Percentiles rank a stretch among this genome's conserved stretches.
Evolutionary conservation across 2,797 vertebrate species (phyloP).

Genomic region (Manis javanica): DNA sequence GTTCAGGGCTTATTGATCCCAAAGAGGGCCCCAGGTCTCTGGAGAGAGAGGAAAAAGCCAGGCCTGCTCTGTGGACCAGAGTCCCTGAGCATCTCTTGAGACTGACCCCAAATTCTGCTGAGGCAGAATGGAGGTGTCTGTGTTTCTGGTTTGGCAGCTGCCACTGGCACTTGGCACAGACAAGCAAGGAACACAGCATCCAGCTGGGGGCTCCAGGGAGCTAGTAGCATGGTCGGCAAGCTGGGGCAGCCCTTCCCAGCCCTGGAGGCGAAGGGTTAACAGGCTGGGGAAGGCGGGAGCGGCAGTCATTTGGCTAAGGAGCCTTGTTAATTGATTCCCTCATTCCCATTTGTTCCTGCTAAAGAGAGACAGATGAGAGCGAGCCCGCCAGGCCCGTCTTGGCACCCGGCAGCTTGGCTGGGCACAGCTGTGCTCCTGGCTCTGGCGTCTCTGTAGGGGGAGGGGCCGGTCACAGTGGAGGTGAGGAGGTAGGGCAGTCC

Average conservation of each 20-base stretch:
- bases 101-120: background rate
- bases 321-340: conserved; percentile 91
- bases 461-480: conserved; percentile 43
- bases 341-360: conserved; percentile 91
- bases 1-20: background rate
- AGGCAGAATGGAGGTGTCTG: background rate
- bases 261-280: conserved; percentile 86
- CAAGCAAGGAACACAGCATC: background rate
- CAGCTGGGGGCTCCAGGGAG: conserved; percentile 22
- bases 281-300: conserved; percentile 81
- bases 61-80: background rate
- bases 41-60: background rate
- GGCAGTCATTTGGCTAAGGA: conserved; percentile 89
- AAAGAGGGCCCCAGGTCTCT: background rate
- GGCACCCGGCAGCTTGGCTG: conserved; percentile 87
- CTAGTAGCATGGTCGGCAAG: background rate
- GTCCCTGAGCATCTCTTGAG: background rate
- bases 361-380: conserved; percentile 91
- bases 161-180: conserved; percentile 5
- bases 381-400: conserved; percentile 88
- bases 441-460: conserved; percentile 75
- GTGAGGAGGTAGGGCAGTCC: conserved; percentile 61
- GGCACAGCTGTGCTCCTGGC: conserved; percentile 89
- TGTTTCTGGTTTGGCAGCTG: conserved; percentile 64
- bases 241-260: conserved; percentile 24